Evolutionary conservation across 2,888 invertebrate species (phyloP).

Genomic region (Ditula angustiorana): DNA sequence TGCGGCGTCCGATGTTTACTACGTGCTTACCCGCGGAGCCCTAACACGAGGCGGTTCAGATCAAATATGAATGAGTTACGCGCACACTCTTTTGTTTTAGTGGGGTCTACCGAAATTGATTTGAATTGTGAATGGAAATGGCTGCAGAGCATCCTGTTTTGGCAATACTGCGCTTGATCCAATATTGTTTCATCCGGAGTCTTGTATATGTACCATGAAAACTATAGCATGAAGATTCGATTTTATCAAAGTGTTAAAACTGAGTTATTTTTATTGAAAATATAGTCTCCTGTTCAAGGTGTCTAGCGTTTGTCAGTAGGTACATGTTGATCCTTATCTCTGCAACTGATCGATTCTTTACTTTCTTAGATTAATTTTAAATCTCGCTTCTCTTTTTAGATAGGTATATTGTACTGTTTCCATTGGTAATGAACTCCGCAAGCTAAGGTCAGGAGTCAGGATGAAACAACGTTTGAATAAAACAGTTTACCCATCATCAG

Average conservation of each 20-base stretch:
- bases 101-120: background rate
- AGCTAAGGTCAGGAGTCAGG: background rate
- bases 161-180: background rate
- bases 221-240: no score
- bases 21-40: background rate
- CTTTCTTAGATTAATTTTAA: no score
- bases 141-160: background rate
- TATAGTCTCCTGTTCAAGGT: background rate
- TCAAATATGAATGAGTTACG: background rate
- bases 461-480: background rate
- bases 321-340: background rate
- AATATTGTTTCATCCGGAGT: background rate
- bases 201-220: no score
- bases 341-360: background rate
- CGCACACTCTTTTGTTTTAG: constrained; percentile 10
- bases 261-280: background rate
- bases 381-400: no score
- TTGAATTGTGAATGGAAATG: background rate
- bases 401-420: background rate
- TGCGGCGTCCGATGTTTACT: constrained; percentile 1
- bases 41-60: background rate
- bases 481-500: background rate
- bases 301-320: background rate
- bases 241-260: background rate
- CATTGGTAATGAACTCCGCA: background rate